Evolutionary conservation across 1,140 invertebrate genomes (phyloP).

Genomic region (Hesperophylax magnus): DNA sequence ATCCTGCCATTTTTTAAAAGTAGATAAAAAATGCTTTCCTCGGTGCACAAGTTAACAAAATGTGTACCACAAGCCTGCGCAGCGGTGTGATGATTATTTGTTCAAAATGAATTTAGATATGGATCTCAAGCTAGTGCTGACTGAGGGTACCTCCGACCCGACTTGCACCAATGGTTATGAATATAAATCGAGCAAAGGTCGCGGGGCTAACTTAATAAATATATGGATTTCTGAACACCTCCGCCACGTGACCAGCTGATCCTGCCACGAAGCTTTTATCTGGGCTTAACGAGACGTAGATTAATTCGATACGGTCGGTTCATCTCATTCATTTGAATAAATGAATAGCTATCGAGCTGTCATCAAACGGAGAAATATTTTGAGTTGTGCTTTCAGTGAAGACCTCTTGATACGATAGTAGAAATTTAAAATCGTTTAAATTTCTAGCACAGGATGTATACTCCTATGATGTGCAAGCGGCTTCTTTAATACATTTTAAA

Average conservation of each 20-base stretch:
- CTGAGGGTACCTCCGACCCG: not conserved
- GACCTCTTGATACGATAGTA: not conserved
- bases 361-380: conserved; percentile 8
- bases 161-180: conserved; percentile 47
- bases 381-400: not conserved
- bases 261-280: conserved; percentile 4
- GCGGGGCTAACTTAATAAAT: conserved; percentile 55
- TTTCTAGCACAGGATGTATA: no score
- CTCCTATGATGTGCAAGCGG: no score
- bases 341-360: not conserved
- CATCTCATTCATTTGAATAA: not conserved
- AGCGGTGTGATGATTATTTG: conserved; percentile 37
- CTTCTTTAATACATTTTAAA: no score
- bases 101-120: conserved; percentile 55
- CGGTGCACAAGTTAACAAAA: no score
- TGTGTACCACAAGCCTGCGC: not conserved
- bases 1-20: no score
- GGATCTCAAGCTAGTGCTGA: conserved; percentile 36
- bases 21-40: no score
- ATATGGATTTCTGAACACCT: conserved; percentile 3
- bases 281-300: conserved; percentile 11
- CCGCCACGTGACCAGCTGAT: conserved; percentile 8
- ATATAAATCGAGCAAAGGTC: conserved; percentile 54
- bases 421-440: not conserved
- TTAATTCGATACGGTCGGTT: conserved; percentile 9